These are phyloP conservation scores for Helarctos malayanus DNA, from an alignment of 2,797 vertebrate genomes.

Conservation along the genomic window DNA sequence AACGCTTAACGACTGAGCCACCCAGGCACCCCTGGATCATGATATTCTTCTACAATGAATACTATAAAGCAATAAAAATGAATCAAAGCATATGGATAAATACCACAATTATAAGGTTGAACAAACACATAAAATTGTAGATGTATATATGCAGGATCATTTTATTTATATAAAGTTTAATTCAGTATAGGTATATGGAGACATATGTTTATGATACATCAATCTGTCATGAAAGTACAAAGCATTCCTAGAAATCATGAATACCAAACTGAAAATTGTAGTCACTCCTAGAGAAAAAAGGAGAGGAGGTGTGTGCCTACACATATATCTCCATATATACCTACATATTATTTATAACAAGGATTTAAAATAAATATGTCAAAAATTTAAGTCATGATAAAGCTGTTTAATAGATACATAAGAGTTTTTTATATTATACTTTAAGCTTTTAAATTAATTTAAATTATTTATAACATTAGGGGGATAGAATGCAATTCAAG, in stretches of 20 bases:
- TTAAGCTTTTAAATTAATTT: background rate
- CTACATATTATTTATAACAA: background rate
- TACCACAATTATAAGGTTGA: background rate
- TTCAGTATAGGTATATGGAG: background rate
- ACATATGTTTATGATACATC: background rate
- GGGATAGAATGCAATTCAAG: background rate
- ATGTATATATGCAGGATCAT: background rate
- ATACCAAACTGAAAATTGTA: background rate
- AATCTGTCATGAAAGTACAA: background rate
- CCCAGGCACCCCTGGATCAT: background rate
- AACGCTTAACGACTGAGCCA: too few species aligned
- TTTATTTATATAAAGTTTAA: constrained; percentile 4
- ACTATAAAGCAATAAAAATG: background rate
- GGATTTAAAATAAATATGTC: background rate
- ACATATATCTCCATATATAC: background rate
- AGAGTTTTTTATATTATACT: background rate
- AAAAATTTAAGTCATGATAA: background rate
- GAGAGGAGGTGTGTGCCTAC: background rate
- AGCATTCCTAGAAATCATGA: background rate
- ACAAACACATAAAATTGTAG: background rate
- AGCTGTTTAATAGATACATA: background rate
- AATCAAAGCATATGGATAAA: background rate
- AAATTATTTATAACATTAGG: background rate
- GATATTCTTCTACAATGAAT: background rate
- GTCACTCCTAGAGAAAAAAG: background rate